Percentiles rank a stretch among this genome's conserved stretches.
These are phyloP conservation scores for Cyanoramphus novaezelandiae DNA, from an alignment of 2,113 vertebrate genomes.

Conservation along the genomic window DNA sequence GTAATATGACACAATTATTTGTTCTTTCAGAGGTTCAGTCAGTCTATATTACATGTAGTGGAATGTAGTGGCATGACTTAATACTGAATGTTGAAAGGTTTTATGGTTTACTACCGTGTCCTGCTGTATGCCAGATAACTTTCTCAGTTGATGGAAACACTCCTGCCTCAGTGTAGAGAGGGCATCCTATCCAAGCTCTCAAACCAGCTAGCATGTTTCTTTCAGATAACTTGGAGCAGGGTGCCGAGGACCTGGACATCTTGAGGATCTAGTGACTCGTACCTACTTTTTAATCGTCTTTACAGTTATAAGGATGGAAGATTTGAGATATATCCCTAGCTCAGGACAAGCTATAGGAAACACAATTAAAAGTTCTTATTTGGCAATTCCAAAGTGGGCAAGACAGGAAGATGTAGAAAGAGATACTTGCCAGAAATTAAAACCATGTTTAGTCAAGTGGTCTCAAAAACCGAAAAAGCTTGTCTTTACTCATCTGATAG, in stretches of 20 bases:
- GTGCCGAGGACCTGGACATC: not conserved
- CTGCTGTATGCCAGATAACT: not conserved
- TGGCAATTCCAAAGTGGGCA: not conserved
- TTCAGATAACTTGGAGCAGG: not conserved
- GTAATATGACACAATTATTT: not conserved
- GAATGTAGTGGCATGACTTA: not conserved
- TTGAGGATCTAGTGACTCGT: not conserved
- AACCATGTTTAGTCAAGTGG: not conserved
- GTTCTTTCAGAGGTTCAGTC: not conserved
- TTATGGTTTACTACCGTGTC: rapidly evolving
- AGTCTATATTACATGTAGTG: not conserved
- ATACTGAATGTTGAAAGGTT: not conserved
- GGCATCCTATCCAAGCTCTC: not conserved
- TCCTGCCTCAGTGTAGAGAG: not conserved
- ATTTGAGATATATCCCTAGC: not conserved
- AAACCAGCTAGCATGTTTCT: not conserved
- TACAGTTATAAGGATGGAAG: not conserved
- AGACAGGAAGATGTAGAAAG: not conserved
- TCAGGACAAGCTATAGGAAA: not conserved
- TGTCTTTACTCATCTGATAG: not conserved
- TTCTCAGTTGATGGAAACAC: not conserved
- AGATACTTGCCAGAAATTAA: not conserved
- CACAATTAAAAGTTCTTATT: not conserved
- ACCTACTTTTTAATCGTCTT: not conserved
- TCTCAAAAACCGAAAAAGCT: not conserved